phyloP scores from a whole-genome alignment of 2,797 vertebrate species.

The Phyllotis vaccarum region DNA sequence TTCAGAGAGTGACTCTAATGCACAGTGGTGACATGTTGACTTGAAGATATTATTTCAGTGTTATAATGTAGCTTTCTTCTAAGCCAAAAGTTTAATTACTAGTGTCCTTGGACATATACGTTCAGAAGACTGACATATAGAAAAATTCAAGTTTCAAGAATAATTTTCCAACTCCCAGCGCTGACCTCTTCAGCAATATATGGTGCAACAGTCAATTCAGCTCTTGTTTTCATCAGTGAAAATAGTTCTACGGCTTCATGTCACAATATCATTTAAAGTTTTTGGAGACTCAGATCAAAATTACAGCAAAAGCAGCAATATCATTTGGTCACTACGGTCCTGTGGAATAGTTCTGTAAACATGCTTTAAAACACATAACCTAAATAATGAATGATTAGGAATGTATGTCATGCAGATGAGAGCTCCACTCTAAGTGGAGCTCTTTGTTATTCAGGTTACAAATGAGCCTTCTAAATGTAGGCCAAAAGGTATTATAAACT shows the following conservation, averaged over 20 bases:
- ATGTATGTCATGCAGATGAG: not conserved
- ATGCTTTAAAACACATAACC: slow-evolving; percentile 58
- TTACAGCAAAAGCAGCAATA: slow-evolving; percentile 26
- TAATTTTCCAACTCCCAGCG: slow-evolving; percentile 53
- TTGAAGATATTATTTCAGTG: slow-evolving; percentile 66
- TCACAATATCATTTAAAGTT: slow-evolving; percentile 53
- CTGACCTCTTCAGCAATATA: slow-evolving; percentile 59
- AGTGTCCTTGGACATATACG: slow-evolving; percentile 10
- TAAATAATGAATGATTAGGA: slow-evolving; percentile 54
- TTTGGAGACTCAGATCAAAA: slow-evolving; percentile 63
- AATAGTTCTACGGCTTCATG: slow-evolving; percentile 22
- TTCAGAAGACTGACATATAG: slow-evolving; percentile 31
- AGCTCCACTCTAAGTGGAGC: slow-evolving; percentile 53
- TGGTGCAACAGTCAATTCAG: not conserved
- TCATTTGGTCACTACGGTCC: slow-evolving; percentile 29
- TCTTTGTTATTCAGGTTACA: slow-evolving; percentile 64
- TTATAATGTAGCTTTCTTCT: slow-evolving; percentile 64
- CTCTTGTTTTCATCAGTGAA: slow-evolving; percentile 67
- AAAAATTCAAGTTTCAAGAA: slow-evolving; percentile 70
- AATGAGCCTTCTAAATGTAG: slow-evolving; percentile 77
- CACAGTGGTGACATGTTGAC: slow-evolving; percentile 35
- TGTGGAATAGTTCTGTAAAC: slow-evolving; percentile 37
- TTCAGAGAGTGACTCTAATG: slow-evolving; percentile 60
- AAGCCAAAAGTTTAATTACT: slow-evolving; percentile 53
- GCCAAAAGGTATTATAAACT: slow-evolving; percentile 72